These are phyloP conservation scores for Drosophila pectinifera DNA, from an alignment of 1,140 invertebrate species.

Conservation along the genomic window DNA sequence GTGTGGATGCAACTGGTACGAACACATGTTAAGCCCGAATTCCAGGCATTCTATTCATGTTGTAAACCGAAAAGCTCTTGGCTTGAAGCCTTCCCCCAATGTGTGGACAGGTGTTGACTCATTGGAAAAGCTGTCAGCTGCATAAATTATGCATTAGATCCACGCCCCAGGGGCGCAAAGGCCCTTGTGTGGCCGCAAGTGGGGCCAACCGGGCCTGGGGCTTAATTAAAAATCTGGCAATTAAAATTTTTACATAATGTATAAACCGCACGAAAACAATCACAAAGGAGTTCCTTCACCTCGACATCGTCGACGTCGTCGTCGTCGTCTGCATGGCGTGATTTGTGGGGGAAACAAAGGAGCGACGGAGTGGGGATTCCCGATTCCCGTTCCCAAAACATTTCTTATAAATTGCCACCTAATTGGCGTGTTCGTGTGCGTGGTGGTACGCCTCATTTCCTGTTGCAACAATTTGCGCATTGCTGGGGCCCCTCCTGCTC, in stretches of 20 bases:
- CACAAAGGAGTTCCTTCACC: conserved; percentile 56
- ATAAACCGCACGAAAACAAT: conserved; percentile 27
- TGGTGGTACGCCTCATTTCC: conserved; percentile 71
- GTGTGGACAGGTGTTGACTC: conserved; percentile 48
- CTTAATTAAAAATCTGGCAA: conserved; percentile 65
- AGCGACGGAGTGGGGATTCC: conserved; percentile 1
- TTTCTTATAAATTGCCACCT: conserved; percentile 68
- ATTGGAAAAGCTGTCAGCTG: conserved; percentile 42
- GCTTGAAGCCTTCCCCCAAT: conserved; percentile 2
- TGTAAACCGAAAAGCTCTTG: conserved; percentile 6
- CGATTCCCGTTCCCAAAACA: conserved; percentile 18
- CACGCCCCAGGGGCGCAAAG: not conserved
- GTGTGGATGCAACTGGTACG: not conserved
- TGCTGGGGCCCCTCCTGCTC: conserved; percentile 26
- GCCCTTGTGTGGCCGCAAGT: conserved; percentile 8
- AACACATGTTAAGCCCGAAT: conserved; percentile 5
- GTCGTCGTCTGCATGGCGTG: conserved; percentile 3
- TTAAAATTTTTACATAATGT: conserved; percentile 66
- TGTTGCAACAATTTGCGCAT: conserved; percentile 71
- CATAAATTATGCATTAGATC: conserved; percentile 46
- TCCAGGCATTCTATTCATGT: conserved; percentile 10
- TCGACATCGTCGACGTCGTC: conserved; percentile 24
- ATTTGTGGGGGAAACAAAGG: conserved; percentile 16
- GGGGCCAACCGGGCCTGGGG: conserved; percentile 28
- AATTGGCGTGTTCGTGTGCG: conserved; percentile 66